phyloP scores from a whole-genome alignment of 2,797 vertebrate genomes.

The Catharus ustulatus region DNA sequence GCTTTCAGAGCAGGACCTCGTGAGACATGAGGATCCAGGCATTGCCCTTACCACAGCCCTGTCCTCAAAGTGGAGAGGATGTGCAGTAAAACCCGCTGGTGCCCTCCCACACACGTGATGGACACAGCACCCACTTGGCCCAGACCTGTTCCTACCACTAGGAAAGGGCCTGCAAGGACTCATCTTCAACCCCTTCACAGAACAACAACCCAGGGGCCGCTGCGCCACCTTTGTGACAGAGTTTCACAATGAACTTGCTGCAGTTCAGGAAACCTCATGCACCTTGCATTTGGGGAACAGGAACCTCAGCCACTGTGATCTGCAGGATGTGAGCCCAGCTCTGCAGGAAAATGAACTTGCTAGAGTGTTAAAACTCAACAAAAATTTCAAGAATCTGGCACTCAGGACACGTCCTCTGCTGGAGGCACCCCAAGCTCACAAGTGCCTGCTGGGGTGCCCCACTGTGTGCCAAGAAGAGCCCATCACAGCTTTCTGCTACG shows the following conservation, averaged over 20 bases:
- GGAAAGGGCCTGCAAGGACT: not conserved
- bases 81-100: not conserved
- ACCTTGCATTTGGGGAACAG: not conserved
- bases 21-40: rapidly evolving
- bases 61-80: rapidly evolving
- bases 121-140: not conserved
- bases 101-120: rapidly evolving
- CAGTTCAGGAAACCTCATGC: not conserved
- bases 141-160: rapidly evolving
- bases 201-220: not conserved
- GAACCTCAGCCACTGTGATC: not conserved
- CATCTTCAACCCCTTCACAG: not conserved
- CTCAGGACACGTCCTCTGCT: rapidly evolving
- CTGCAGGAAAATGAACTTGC: conserved; percentile 4
- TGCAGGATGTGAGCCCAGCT: not conserved
- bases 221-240: not conserved
- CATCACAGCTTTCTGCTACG: not conserved
- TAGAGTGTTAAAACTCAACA: not conserved
- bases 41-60: rapidly evolving
- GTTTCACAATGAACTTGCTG: not conserved
- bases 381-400: not conserved
- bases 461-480: rapidly evolving
- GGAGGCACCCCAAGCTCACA: rapidly evolving
- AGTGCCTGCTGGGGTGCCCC: rapidly evolving
- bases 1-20: not conserved